Evolutionary conservation across 1,140 invertebrate species (phyloP).

Genomic region (Paramacrobiotus metropolitanus): DNA sequence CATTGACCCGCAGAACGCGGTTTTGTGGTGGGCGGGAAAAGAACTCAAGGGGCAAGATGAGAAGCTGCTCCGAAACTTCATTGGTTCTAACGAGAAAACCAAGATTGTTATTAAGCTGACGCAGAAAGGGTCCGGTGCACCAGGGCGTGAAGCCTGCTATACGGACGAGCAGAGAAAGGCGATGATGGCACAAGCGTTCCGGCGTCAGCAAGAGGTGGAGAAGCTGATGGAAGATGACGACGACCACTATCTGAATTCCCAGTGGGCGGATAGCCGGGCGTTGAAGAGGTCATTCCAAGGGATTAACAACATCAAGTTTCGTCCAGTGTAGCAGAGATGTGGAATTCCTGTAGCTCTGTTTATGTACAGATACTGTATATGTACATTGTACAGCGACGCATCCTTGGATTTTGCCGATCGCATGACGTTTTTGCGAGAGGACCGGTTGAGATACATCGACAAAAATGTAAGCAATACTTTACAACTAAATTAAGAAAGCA

Average conservation of each 20-base stretch:
- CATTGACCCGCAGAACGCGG: constrained; percentile 44
- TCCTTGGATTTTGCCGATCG: too few relatives aligned
- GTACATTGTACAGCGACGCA: too few relatives aligned
- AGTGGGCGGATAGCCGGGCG: constrained; percentile 25
- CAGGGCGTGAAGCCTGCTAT: constrained; percentile 63
- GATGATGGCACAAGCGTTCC: constrained; percentile 63
- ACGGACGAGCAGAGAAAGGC: constrained; percentile 57
- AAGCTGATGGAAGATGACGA: constrained; percentile 25
- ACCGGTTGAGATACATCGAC: too few relatives aligned
- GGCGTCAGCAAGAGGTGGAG: constrained; percentile 49
- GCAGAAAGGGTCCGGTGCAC: constrained; percentile 44
- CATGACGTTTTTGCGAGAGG: too few relatives aligned
- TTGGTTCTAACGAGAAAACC: constrained; percentile 71
- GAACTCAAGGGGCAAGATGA: constrained; percentile 43
- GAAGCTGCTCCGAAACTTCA: constrained; percentile 40
- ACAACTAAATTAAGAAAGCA: too few relatives aligned
- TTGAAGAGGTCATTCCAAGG: constrained; percentile 27
- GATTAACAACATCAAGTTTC: constrained; percentile 20
- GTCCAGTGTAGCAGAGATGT: too few relatives aligned
- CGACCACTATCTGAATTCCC: constrained; percentile 24
- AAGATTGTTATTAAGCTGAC: constrained; percentile 40
- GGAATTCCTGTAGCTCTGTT: too few relatives aligned
- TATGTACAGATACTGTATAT: too few relatives aligned
- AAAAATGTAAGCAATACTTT: too few relatives aligned
- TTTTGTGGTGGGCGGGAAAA: constrained; percentile 66